phyloP scores from a whole-genome alignment of 2,888 invertebrate species.

The Eupithecia abbreviata region DNA sequence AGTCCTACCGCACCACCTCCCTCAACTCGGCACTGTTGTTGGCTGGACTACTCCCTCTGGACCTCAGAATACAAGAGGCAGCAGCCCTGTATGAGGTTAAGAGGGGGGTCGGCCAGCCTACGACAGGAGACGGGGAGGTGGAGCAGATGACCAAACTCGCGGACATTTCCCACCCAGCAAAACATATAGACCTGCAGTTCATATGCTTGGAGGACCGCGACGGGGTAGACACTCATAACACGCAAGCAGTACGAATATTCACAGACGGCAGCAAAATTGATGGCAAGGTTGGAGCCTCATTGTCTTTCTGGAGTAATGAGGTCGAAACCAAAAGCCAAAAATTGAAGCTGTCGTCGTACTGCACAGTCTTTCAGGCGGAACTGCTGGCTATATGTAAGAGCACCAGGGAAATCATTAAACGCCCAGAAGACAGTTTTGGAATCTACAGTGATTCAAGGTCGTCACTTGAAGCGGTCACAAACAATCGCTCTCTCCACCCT shows the following conservation, averaged over 20 bases:
- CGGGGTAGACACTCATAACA: not conserved
- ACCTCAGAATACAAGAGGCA: constrained; percentile 25
- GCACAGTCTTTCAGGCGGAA: constrained; percentile 25
- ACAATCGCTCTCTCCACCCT: too few relatives aligned
- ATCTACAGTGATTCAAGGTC: constrained; percentile 28
- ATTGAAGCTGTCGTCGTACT: constrained; percentile 17
- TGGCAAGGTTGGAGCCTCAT: constrained; percentile 23
- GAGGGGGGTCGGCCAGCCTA: not conserved
- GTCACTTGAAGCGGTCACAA: constrained; percentile 2
- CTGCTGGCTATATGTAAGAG: constrained; percentile 12
- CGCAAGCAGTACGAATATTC: constrained; percentile 11
- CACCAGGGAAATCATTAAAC: not conserved
- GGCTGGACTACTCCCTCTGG: too few relatives aligned
- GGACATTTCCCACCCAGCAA: constrained; percentile 19
- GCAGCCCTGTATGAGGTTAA: not conserved
- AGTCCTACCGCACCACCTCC: too few relatives aligned
- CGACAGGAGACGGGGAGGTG: constrained; percentile 7
- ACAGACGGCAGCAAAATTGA: constrained; percentile 32
- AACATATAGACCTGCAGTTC: constrained; percentile 13
- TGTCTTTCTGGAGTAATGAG: not conserved
- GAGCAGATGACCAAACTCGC: not conserved
- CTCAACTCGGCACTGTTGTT: too few relatives aligned
- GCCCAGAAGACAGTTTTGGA: not conserved
- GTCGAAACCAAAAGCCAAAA: constrained; percentile 8
- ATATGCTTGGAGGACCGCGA: constrained; percentile 15